Base-by-base conservation (phyloP, 2,797 vertebrate genomes). In the Tympanoctomys barrerae region DNA sequence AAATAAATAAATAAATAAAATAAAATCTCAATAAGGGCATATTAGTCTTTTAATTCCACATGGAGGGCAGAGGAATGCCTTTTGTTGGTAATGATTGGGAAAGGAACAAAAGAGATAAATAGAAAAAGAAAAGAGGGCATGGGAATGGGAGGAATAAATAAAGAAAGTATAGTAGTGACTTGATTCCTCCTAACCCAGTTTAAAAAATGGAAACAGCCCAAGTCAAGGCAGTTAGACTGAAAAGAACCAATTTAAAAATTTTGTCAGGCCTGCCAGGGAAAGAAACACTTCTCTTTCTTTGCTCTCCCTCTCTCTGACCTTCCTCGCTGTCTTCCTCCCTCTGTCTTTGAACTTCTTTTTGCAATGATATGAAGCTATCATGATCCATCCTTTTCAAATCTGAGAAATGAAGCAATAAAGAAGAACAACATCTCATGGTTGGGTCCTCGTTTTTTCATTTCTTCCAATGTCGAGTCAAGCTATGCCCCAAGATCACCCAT, bases 21-120 rank as follows among this genome's bases (percentile, higher is more conserved):
- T 42, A 42, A 97, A 90, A 94, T 91, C 96, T 96, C n/a, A 93
- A 87, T 85, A 7, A 0, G 33, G 77, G 78, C 80, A 12, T 92
- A 28, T 8, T 10, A 33, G 0, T 57, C 59, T 94, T 93, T 1
- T 0, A 49, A 87, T 80, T 95, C 81, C 57, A 31, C 46, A 0
- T 0, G 19, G 49, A 1, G 0, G 54, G 96, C 4, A 5, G 4
- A 18, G 14, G 0, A 81, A 21, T 77, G 83, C 54, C 91, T 86
- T 79, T 89, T 73, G 62, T 3, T 6, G 36, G 61, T 89, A 96
- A 79, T 66, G 75, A 49, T 89, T 83, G 16, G 77, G 14, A 94
- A 73, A 62, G 31, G 57, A 84, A 62, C 1, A 16, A 80, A 21
- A 2, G 4, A 19, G 42, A 77, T 0, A 24, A 2, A 28, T 81